Evolutionary conservation across 2,113 vertebrate genomes (phyloP), one percentile per base, ranked within the genome.

Genomic region (Anguilla rostrata): DNA sequence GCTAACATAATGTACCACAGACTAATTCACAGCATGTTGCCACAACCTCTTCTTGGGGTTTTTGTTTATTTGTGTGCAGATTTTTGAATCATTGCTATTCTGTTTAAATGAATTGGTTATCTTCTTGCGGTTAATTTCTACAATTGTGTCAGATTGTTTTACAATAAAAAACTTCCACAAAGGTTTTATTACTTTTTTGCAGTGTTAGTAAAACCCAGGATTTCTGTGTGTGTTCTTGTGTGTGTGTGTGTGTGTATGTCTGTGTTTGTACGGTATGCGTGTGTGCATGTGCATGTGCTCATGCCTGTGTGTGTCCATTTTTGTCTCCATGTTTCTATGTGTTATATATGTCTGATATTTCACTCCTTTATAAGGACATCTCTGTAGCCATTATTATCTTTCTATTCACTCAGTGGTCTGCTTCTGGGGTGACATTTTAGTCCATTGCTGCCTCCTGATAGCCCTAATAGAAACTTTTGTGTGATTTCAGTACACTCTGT

Each of bases 1-100:
- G 84, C 83, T 85, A 86, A 86, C 83, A 60, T 56, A 79, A 82
- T 84, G 82, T 82, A 78, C 85, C 82, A 85, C 43, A 87, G 83
- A 85, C 86, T 88, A 14, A 29, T 82, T 87, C 80, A 34, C 75
- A 40, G 85, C 78, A 82, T 83, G 81, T 80, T 79, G 83, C 78
- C 78, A 40, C 34, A 85, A 85, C 57, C 81, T 75, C 53, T 66
- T 84, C 60, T 82, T 81, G 78, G 82, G 49, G 81, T 57, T 41
- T 87, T 87, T 82, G 60, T 39, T 84, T 22, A 3, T 82, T 81
- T 85, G 49, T 85, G 43, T 49, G 85, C 85, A 78, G 57, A n/a
- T 84, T 26, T 39, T 34, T 53, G 75, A 34, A 46, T 85, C 22
- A 71, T 71, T 8, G 22, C 5, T 14, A 18, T 71, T 78, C 22